Percentiles rank a stretch among this genome's conserved stretches.
Conservation (phyloP, 2,797 vertebrate genomes). For the Lutra lutra region DNA sequence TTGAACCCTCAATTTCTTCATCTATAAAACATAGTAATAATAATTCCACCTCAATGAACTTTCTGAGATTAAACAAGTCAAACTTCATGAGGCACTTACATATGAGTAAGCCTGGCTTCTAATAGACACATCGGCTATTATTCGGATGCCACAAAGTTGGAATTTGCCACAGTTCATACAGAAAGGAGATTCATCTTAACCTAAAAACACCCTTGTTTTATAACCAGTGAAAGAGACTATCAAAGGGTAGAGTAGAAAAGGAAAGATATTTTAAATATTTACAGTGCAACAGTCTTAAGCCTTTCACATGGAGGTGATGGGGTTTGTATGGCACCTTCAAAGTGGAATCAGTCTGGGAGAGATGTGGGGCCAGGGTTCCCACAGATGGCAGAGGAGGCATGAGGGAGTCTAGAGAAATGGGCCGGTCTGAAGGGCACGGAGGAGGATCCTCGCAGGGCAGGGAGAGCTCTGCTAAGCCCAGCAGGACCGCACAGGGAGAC, state of each 20-base stretch:
- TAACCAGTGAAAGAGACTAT: background rate
- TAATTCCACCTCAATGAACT: background rate
- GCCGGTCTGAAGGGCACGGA: background rate
- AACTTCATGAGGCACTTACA: background rate
- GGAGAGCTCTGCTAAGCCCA: background rate
- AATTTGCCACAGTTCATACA: background rate
- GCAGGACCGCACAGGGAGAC: background rate
- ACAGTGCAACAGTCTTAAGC: background rate
- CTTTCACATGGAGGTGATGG: background rate
- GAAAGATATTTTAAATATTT: background rate
- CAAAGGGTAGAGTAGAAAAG: background rate
- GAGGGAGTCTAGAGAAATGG: background rate
- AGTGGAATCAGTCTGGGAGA: background rate
- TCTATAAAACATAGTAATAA: background rate
- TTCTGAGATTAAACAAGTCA: constrained; percentile 8
- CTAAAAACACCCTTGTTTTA: background rate
- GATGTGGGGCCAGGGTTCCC: background rate
- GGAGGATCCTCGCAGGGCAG: background rate
- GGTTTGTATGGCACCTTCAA: background rate
- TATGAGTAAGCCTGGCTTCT: constrained; percentile 6
- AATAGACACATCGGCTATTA: background rate
- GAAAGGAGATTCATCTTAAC: background rate
- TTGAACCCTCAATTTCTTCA: background rate
- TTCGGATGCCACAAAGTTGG: background rate
- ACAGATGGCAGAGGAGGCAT: background rate